Conservation (phyloP, 2,888 invertebrate species). For the Agrotis segetum region DNA sequence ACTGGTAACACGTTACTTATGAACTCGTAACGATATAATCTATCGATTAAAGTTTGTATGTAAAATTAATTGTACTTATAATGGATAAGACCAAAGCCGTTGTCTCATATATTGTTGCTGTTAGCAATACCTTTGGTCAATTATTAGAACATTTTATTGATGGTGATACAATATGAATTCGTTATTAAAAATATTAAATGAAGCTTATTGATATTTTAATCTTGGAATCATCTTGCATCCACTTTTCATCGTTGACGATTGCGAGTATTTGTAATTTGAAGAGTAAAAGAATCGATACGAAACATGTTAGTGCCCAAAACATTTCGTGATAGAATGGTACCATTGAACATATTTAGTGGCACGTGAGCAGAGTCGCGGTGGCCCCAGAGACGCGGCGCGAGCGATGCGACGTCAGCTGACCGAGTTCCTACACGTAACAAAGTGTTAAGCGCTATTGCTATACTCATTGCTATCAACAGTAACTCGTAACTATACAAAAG, state of each 20-base stretch:
- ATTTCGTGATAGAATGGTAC: slow-evolving; percentile 23
- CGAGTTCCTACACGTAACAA: slow-evolving; percentile 82
- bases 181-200: slow-evolving; percentile 81
- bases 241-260: slow-evolving; percentile 56
- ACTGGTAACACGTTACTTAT: slow-evolving; percentile 73
- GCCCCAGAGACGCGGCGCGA: slow-evolving; percentile 15
- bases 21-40: slow-evolving; percentile 73
- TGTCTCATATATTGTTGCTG: slow-evolving; percentile 84
- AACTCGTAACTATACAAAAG: slow-evolving; percentile 74
- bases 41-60: slow-evolving; percentile 75
- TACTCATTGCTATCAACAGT: slow-evolving; percentile 76
- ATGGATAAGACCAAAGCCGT: slow-evolving; percentile 87
- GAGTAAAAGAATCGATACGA: slow-evolving; percentile 14
- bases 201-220: slow-evolving; percentile 80
- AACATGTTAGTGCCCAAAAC: slow-evolving; percentile 16
- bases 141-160: slow-evolving; percentile 88
- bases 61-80: slow-evolving; percentile 84
- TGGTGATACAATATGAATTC: slow-evolving; percentile 82
- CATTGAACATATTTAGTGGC: slow-evolving; percentile 49
- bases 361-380: slow-evolving; percentile 42
- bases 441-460: slow-evolving; percentile 73
- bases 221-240: slow-evolving; percentile 67
- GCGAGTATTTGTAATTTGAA: slow-evolving; percentile 28
- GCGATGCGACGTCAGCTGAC: slow-evolving; percentile 54
- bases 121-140: slow-evolving; percentile 90